Conservation (phyloP, 2,888 invertebrate genomes). For the Drosophila koepferae region DNA sequence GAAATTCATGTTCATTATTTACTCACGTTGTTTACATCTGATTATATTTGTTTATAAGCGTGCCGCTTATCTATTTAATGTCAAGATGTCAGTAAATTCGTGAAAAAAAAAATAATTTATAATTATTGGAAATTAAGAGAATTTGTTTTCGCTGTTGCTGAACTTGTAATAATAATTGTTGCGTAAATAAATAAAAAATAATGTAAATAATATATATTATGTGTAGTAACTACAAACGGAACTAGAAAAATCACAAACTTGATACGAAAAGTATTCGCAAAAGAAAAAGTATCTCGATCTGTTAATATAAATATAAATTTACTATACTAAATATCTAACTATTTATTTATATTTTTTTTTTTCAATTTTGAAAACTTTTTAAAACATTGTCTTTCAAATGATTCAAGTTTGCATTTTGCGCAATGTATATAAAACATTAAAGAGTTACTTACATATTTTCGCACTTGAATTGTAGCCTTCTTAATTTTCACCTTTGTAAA, state of each 20-base stretch:
- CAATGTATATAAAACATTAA: background rate
- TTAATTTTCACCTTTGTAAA: background rate
- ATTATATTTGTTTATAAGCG: conserved; percentile 23
- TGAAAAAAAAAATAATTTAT: background rate
- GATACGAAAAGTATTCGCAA: background rate
- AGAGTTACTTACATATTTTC: background rate
- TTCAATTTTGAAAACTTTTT: no score
- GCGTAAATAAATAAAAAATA: background rate
- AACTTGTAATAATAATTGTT: background rate
- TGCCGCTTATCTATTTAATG: conserved; percentile 30
- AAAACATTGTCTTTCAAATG: no score
- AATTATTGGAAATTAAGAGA: background rate
- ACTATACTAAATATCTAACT: background rate
- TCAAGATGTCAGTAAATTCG: conserved; percentile 23
- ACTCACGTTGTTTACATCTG: conserved; percentile 28
- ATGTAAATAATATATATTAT: background rate
- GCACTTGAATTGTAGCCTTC: background rate
- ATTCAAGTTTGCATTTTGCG: no score
- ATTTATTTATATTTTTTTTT: background rate
- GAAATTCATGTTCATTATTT: conserved; percentile 7
- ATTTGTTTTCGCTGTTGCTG: no score
- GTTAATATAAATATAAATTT: background rate
- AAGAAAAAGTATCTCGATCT: background rate
- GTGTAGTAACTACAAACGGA: background rate
- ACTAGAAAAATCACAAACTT: background rate